A percentile compares a stretch with the other conserved stretches of the same genome.
These are phyloP conservation scores for Elysia crispata DNA, from an alignment of 2,888 invertebrate genomes.

Conservation along the genomic window DNA sequence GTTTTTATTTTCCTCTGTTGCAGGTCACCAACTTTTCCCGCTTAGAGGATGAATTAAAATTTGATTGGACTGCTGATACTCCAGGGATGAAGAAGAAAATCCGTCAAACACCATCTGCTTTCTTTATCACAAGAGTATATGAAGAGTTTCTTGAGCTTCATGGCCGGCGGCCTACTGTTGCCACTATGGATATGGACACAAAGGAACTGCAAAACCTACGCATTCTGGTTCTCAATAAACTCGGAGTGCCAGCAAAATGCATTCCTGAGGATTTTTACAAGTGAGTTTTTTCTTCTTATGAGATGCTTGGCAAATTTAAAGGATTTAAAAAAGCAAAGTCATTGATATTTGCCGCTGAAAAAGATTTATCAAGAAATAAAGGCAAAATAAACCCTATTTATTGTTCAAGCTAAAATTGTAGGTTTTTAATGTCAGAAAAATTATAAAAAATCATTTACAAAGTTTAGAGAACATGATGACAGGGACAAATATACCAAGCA, in stretches of 20 bases:
- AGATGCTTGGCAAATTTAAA: too few species aligned
- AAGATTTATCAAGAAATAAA: too few species aligned
- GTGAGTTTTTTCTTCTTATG: slow-evolving; percentile 72
- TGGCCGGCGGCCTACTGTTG: slow-evolving; percentile 85
- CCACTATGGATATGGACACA: slow-evolving; percentile 83
- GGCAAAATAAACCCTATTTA: too few species aligned
- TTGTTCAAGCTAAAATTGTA: too few species aligned
- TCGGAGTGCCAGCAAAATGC: slow-evolving; percentile 77
- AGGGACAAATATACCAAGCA: too few species aligned
- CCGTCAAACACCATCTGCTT: slow-evolving; percentile 85
- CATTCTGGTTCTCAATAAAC: slow-evolving; percentile 82
- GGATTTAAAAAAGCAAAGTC: too few species aligned
- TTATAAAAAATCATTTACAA: too few species aligned
- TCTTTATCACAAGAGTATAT: slow-evolving; percentile 86
- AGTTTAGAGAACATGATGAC: slow-evolving; percentile 38
- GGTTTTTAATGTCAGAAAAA: too few species aligned
- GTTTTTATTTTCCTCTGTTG: slow-evolving; percentile 26
- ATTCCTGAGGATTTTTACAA: slow-evolving; percentile 78
- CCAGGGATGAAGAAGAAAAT: slow-evolving; percentile 81
- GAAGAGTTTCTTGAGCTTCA: slow-evolving; percentile 86
- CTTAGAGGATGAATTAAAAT: slow-evolving; percentile 84
- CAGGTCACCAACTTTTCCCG: slow-evolving; percentile 81
- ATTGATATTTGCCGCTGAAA: too few species aligned
- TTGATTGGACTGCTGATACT: slow-evolving; percentile 81
- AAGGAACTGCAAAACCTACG: slow-evolving; percentile 82